Percentiles rank a stretch among this genome's conserved stretches.
Evolutionary conservation across 2,113 vertebrate species (phyloP).

Genomic region (Erythrocercus mccallii): DNA sequence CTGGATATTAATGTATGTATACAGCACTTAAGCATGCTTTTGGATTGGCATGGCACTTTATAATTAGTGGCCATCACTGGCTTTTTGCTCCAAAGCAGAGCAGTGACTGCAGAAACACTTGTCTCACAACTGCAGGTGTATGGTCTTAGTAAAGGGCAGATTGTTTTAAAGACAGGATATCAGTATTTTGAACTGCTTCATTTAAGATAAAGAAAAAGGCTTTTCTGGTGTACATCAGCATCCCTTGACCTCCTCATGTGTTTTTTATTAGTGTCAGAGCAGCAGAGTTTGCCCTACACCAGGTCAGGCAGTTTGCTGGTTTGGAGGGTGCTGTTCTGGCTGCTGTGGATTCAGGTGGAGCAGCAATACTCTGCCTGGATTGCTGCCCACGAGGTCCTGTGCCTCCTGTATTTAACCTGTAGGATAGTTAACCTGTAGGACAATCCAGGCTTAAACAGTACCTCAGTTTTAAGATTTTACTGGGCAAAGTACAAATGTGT

Average conservation of each 20-base stretch:
- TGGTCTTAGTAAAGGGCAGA: background rate
- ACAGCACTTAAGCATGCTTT: background rate
- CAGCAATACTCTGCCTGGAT: background rate
- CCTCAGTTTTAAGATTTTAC: background rate
- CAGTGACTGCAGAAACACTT: background rate
- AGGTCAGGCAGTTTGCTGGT: background rate
- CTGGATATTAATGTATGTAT: slow-evolving; percentile 11
- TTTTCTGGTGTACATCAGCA: slow-evolving; percentile 12
- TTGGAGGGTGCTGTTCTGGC: background rate
- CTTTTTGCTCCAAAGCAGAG: background rate
- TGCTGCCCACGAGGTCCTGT: background rate
- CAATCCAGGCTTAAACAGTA: background rate
- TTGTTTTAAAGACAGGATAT: background rate
- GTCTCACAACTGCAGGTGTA: background rate
- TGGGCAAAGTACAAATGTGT: background rate
- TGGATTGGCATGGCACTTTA: background rate
- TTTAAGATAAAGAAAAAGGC: background rate
- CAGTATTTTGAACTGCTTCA: slow-evolving; percentile 37
- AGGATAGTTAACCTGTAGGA: background rate
- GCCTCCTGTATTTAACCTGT: background rate
- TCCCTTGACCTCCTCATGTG: slow-evolving; percentile 17
- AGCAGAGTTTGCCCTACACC: background rate
- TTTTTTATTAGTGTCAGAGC: background rate
- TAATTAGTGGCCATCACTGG: background rate
- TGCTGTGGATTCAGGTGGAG: background rate